phyloP scores from a whole-genome alignment of 2,113 vertebrate species.

The Eptatretus burgeri region DNA sequence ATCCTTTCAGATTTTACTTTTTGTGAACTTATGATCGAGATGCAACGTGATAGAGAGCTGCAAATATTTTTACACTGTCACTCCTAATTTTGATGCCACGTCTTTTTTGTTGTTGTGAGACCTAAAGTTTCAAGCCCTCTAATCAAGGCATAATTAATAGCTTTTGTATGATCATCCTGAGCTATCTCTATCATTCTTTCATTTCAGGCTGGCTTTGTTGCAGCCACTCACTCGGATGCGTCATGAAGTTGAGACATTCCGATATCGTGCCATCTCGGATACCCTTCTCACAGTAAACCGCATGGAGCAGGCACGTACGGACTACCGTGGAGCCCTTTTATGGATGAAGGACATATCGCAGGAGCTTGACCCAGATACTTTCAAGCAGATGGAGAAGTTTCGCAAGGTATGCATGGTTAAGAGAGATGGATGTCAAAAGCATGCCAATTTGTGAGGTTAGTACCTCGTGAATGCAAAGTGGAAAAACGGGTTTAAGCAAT shows the following conservation, averaged over 20 bases:
- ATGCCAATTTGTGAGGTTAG: too few species aligned
- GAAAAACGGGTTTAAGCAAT: too few species aligned
- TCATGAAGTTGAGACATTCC: conserved; percentile 40
- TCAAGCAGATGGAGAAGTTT: conserved; percentile 47
- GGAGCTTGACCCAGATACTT: conserved; percentile 38
- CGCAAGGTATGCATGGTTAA: conserved; percentile 19
- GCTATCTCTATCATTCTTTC: conserved; percentile 8
- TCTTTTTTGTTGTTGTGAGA: too few species aligned
- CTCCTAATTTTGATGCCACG: too few species aligned
- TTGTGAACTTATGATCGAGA: too few species aligned
- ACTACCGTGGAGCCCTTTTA: conserved; percentile 30
- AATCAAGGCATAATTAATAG: too few species aligned
- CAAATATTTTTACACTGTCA: not conserved
- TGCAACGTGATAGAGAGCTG: not conserved
- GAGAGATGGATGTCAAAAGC: too few species aligned
- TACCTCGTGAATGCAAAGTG: too few species aligned
- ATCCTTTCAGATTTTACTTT: too few species aligned
- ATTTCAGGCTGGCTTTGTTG: conserved; percentile 23
- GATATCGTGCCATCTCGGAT: conserved; percentile 29
- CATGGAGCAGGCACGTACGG: conserved; percentile 35
- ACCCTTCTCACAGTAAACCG: conserved; percentile 29
- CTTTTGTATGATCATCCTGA: not conserved
- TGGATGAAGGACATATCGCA: conserved; percentile 46
- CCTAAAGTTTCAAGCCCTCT: too few species aligned
- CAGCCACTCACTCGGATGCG: conserved; percentile 28